Evolutionary conservation across 2,113 vertebrate genomes (phyloP).

Genomic region (Procavia capensis): DNA sequence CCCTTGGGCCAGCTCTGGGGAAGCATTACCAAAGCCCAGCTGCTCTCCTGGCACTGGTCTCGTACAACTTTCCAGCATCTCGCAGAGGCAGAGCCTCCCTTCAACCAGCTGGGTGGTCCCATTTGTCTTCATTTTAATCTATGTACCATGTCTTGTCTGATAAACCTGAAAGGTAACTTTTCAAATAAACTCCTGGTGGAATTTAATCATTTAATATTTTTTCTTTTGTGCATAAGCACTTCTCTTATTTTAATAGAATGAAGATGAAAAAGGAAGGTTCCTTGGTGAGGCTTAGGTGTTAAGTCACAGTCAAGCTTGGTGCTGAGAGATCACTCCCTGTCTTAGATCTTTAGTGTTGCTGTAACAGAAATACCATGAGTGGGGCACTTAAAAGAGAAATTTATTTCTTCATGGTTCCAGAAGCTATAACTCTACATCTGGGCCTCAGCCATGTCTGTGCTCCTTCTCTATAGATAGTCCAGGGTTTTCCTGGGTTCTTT

Average conservation of each 20-base stretch:
- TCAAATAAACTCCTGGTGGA: too few relatives aligned
- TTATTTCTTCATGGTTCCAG: neutral
- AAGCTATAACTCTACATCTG: neutral
- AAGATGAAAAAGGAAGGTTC: neutral
- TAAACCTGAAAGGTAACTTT: neutral
- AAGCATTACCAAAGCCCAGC: neutral
- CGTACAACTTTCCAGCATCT: neutral
- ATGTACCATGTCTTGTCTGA: neutral
- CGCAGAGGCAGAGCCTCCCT: neutral
- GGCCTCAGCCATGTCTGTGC: neutral
- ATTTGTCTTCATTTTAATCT: neutral
- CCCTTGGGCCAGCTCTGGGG: too few relatives aligned
- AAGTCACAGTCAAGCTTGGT: too few relatives aligned
- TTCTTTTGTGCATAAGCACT: neutral
- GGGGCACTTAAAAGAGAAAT: neutral
- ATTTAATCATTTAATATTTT: neutral
- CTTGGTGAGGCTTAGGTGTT: neutral
- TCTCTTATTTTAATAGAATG: neutral
- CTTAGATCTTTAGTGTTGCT: neutral
- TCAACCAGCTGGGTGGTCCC: neutral
- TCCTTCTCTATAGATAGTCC: neutral
- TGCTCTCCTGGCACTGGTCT: neutral
- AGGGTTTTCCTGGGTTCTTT: neutral
- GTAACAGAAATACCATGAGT: too few relatives aligned
- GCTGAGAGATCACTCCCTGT: neutral